Evolutionary conservation across 2,888 invertebrate genomes (phyloP), one percentile per base, ranked within the genome.

Genomic region (Pandemis corylana): DNA sequence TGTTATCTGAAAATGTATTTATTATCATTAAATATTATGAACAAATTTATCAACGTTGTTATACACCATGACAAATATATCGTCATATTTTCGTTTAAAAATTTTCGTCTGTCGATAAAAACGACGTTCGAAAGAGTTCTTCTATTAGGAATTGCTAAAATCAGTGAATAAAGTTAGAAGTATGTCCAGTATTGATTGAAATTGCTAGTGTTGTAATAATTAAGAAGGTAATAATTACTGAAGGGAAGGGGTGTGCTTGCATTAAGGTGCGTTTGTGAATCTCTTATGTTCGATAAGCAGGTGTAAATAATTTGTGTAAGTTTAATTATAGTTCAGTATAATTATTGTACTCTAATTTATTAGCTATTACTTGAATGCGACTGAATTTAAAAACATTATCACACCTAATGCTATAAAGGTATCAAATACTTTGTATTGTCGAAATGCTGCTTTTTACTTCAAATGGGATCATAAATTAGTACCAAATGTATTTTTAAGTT

Each of bases 271-370:
- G 89, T 90, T 90, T 90, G 88, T 87, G 86, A 89, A 85, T 90
- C 81, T 86, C 83, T 85, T 90, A 85, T 78, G 82, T 87, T 89
- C 80, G 42, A 84, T 85, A 86, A 87, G 84, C 88, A 80, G 84
- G 83, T 94, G 93, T 94, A 94, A 91, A 93, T 93, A 94, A 86
- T 90, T 91, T 91, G 79, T 86, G 85, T 93, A 91, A 92, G 91
- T 90, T 91, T 53, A 74, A 89, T 83, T 79, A 82, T 90, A 88
- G 85, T 87, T 85, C 78, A 82, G 86, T 88, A 86, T 85, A 82
- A 85, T 84, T 83, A 85, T 82, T 81, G 78, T 84, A 85, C 66
- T 67, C 75, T 87, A 85, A 85, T 89, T 92, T 89, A 80, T 84
- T 86, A 88, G 85, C 82, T 86, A 85, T 87, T 86, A 86, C 82